Base-by-base conservation (phyloP, 2,797 vertebrate genomes). In the Salarias fasciatus region DNA sequence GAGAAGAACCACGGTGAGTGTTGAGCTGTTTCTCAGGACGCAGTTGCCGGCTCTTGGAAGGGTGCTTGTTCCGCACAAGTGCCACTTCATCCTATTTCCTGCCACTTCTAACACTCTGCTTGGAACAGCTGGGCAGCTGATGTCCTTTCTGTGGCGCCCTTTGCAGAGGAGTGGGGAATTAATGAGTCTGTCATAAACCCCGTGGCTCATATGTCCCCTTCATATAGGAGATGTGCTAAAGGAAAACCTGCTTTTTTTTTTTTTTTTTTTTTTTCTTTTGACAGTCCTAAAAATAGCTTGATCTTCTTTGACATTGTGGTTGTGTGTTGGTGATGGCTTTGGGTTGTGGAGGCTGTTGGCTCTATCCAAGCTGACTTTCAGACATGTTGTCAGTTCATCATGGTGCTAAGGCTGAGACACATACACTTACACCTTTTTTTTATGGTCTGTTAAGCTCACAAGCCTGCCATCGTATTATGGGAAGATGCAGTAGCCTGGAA, bases 1-100 rank as follows among this genome's bases (percentile, higher is more conserved):
- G 97, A 99, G 92, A 99, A 99, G 91, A 99, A 99, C 92, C 98
- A 99, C 0, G 98, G 98, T 99, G 90, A 94, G 90, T 72, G 28
- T n/a, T 41, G 53, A 78, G 79, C 35, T 0, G 40, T 79, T 80
- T 67, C 36, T 74, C 65, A 48, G 64, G 50, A 42, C 59, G 13
- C 42, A 38, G 18, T 62, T 24, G 11, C 33, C 64, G 53, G 13
- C 68, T 73, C 8, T 3, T 13, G 13, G 42, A 43, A 44, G 35
- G 49, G 29, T 40, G 56, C 42, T 64, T 62, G 57, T 63, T 29
- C 53, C 51, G 35, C 52, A 72, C 51, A 55, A 60, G 44, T 60
- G 52, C 13, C 13, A 56, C 15, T 63, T 47, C 29, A n/a, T 63
- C 40, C 38, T 38, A 5, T 77, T 63, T 67, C 30, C 56, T 79